Conservation (phyloP, 2,888 invertebrate species). For the Tipula vernalis region DNA sequence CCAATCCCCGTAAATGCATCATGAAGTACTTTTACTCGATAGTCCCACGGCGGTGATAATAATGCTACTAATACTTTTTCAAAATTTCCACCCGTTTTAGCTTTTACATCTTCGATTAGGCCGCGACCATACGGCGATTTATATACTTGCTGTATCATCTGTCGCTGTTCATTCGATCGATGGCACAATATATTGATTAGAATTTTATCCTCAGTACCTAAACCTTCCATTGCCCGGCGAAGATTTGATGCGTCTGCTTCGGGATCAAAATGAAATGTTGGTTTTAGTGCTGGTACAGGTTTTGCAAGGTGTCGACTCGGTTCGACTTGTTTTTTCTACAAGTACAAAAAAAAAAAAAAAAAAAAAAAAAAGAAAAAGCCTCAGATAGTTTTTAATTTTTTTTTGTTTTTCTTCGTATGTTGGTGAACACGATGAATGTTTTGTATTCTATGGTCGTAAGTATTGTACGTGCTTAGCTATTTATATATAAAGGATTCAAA, state of each 20-base stretch:
- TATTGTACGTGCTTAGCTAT: background rate
- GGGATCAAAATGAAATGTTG: constrained; percentile 46
- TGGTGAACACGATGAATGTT: background rate
- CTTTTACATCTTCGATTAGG: constrained; percentile 69
- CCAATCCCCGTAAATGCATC: constrained; percentile 75
- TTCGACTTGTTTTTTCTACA: background rate
- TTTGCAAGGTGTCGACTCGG: background rate
- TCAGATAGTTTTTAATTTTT: background rate
- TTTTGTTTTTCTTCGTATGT: background rate
- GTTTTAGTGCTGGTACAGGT: background rate
- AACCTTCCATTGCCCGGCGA: constrained; percentile 84
- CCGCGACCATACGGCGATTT: constrained; percentile 43
- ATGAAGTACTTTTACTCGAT: constrained; percentile 70
- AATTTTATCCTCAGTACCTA: constrained; percentile 79
- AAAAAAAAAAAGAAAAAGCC: background rate
- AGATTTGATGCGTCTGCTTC: constrained; percentile 67
- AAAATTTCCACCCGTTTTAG: constrained; percentile 81
- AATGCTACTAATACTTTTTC: constrained; percentile 71
- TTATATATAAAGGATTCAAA: background rate
- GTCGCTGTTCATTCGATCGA: constrained; percentile 73
- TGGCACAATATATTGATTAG: constrained; percentile 74
- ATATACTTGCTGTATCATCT: constrained; percentile 25
- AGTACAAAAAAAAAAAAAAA: background rate
- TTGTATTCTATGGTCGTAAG: background rate
- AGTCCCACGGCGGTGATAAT: constrained; percentile 74